Base-by-base conservation (phyloP, 2,888 invertebrate genomes). In the Pachycephus smyrnensis region DNA sequence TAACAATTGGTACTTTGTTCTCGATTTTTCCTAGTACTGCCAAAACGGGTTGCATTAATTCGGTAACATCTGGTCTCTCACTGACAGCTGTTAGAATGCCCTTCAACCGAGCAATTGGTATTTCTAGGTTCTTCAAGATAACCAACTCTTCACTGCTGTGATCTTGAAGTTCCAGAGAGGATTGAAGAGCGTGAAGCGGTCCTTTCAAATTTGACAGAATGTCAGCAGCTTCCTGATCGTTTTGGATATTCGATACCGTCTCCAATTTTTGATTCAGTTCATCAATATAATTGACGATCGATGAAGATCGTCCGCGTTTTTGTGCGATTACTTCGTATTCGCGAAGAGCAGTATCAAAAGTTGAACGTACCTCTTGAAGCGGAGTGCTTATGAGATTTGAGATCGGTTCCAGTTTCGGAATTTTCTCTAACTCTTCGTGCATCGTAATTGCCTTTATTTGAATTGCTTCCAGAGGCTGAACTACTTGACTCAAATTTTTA, bases 381-480 rank as follows among this genome's bases (percentile, higher is more conserved):
- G 78, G 78, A 31, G 40, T 35, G 15, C 11, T 35, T 9, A 78
- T 55, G 11, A 71, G 23, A n/a, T n/a, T 73, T 9, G 78, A 76
- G 6, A 78, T 78, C n/a, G 55, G 75, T 33, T 71, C 9, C 12
- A 71, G 4, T 23, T 71, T 71, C 12, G 71, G 12, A 15, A 71
- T 31, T 37, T 73, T 33, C 9, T 73, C 11, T 36, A 78, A 68
- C 55, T 78, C 69, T 36, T 78, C 75, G 30, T 76, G 73, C 75
- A 78, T 78, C 4, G 68, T 15, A 4, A 75, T 76, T 15, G 79
- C 75, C 37, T 80, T 80, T 69, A 73, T 77, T 68, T 78, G 77
- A 68, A 82, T 82, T 1, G 73, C 76, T 69, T 81, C 81, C 12
- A 81, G 69, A 1, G 81, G 80, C 30, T 78, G 80, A 3, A 78